Conservation (phyloP, 2,113 vertebrate genomes). For the Puntigrus tetrazona region DNA sequence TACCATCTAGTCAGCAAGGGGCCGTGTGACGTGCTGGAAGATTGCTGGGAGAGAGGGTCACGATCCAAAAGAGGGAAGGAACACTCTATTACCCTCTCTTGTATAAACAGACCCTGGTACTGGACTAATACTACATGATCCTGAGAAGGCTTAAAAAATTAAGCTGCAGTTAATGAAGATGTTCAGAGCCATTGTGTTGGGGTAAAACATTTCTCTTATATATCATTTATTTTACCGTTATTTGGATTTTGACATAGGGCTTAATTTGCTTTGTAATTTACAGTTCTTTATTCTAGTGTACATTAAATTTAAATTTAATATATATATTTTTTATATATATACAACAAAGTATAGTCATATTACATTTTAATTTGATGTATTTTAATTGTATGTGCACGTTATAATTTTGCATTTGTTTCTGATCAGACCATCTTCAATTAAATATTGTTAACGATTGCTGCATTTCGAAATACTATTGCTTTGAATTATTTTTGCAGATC, state of each 20-base stretch:
- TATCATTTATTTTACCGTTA: background rate
- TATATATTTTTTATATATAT: background rate
- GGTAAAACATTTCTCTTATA: background rate
- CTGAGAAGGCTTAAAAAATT: constrained; percentile 4
- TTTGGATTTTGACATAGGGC: background rate
- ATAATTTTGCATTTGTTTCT: background rate
- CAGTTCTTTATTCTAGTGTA: background rate
- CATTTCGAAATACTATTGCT: background rate
- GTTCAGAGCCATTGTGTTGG: background rate
- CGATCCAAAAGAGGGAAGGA: constrained; percentile 16
- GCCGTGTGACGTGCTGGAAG: background rate
- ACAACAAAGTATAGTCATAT: background rate
- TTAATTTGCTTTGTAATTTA: background rate
- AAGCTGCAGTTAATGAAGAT: constrained; percentile 1
- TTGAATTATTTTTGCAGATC: constrained; percentile 18
- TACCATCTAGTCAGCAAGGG: constrained; percentile 2
- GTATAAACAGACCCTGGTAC: constrained; percentile 35
- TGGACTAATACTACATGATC: constrained; percentile 28
- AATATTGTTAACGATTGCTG: background rate
- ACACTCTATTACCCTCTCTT: constrained; percentile 12
- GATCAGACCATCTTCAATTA: background rate
- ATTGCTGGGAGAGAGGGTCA: constrained; percentile 31
- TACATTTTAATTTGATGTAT: background rate
- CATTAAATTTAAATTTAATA: background rate
- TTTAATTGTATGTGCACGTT: background rate